Evolutionary conservation across 2,113 vertebrate species (phyloP), one percentile per base, ranked within the genome.

Genomic region (Catharus minimus): DNA sequence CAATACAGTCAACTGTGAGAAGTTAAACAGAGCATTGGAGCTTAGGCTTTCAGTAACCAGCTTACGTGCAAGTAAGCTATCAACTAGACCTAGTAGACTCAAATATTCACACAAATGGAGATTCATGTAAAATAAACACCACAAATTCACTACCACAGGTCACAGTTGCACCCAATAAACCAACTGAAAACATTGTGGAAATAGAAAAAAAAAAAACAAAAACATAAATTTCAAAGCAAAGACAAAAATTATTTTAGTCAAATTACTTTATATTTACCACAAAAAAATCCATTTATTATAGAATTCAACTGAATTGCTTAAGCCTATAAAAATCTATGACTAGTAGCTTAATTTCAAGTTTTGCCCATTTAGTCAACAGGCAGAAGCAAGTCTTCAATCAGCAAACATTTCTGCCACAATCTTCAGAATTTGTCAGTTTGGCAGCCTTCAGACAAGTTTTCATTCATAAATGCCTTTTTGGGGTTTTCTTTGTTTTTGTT

Each of bases 21-120:
- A 95, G 71, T 88, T 64, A 80, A 92, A 86, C 38, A 86, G 50
- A 94, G 82, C 15, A 71, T 62, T 44, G 58, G 39, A 88, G 30
- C 46, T 58, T 9, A 23, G 26, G 72, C 27, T 43, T 88, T 65
- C 43, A 44, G 38, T 38, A 65, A 55, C 20, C 38, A 50, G 41
- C 18, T 73, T 73, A 43, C 0, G 0, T 13, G n/a, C 44, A 71
- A 43, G 20, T 9, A 14, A 88, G 44, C 52, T 39, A 73, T 10
- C 24, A 52, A 8, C 28, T 30, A 47, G 9, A 69, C 36, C 39
- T 26, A 74, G 9, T 27, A 24, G n/a, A 66, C 20, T 71, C 44
- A 19, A 11, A 47, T 26, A 79, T 11, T 62, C 28, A 36, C 21
- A 67, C 8, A 81, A 76, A 69, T 32, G 6, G 17, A 21, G 39